These are phyloP conservation scores for Sitodiplosis mosellana DNA, from an alignment of 1,140 invertebrate species.

Conservation along the genomic window DNA sequence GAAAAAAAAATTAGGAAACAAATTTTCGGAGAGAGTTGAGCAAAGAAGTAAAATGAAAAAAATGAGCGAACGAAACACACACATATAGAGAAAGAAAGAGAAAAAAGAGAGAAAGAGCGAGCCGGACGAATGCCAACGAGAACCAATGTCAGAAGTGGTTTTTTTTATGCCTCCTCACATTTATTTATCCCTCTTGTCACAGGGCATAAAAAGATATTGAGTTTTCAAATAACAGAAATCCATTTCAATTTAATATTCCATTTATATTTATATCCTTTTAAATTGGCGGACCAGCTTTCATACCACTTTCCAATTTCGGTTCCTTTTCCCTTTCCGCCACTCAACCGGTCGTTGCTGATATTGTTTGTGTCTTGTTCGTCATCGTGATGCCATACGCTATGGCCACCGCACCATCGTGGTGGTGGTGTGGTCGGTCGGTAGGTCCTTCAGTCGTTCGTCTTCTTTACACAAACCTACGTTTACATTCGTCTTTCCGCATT, in stretches of 20 bases:
- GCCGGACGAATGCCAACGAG: no score
- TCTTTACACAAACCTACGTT: no score
- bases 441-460: no score
- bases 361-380: no score
- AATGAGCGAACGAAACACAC: background rate
- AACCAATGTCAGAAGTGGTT: no score
- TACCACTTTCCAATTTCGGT: background rate
- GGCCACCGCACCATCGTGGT: no score
- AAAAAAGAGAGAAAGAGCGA: no score
- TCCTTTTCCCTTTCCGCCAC: background rate
- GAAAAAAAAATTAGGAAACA: no score
- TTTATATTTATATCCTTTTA: slow-evolving; percentile 3
- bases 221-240: slow-evolving; percentile 2
- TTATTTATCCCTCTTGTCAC: slow-evolving; percentile 1
- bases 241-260: slow-evolving; percentile 3
- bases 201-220: slow-evolving; percentile 2
- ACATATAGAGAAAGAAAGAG: background rate
- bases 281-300: slow-evolving; percentile 1
- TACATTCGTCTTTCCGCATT: no score
- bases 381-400: no score
- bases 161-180: background rate
- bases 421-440: no score
- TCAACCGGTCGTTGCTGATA: no score
- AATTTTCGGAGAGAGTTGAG: background rate
- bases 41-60: background rate